Conservation (phyloP, 37 sponge, comb jelly and placozoan species). For the Chondrosia reniformis region DNA sequence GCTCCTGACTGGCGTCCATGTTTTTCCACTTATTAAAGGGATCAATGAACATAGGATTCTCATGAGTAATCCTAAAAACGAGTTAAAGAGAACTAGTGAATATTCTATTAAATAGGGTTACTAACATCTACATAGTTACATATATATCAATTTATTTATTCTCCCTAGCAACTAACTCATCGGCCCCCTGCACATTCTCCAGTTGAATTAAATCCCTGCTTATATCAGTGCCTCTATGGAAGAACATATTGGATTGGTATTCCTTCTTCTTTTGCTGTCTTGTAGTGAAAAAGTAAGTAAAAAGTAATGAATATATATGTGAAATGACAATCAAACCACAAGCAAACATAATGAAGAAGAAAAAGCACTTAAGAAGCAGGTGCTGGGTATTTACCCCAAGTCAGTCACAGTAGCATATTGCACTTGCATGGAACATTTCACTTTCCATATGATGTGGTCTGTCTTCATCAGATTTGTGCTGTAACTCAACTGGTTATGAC, state of each 20-base stretch:
- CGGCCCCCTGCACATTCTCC: slow-evolving; percentile 5
- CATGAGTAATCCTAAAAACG: slow-evolving; percentile 18
- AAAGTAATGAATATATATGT: background rate
- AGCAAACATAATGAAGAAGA: background rate
- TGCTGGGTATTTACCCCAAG: too few relatives aligned
- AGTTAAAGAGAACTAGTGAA: too few relatives aligned
- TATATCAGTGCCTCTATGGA: background rate
- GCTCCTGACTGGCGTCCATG: slow-evolving; percentile 33
- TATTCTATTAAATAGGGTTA: too few relatives aligned
- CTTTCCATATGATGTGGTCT: too few relatives aligned
- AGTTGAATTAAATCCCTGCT: slow-evolving; percentile 5
- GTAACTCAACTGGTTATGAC: too few relatives aligned
- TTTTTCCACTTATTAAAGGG: slow-evolving; percentile 53
- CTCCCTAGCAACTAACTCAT: background rate
- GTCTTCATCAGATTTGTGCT: too few relatives aligned
- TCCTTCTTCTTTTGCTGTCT: slow-evolving; percentile 13
- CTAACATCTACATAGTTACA: background rate
- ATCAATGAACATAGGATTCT: slow-evolving; percentile 54
- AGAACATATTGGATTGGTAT: slow-evolving; percentile 10
- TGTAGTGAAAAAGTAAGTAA: background rate
- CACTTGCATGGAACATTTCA: too few relatives aligned
- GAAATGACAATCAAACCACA: background rate
- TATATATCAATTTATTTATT: background rate
- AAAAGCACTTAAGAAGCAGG: too few relatives aligned
- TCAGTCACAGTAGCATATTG: too few relatives aligned